Evolutionary conservation across 2,113 vertebrate species (phyloP).

Genomic region (Solea solea): DNA sequence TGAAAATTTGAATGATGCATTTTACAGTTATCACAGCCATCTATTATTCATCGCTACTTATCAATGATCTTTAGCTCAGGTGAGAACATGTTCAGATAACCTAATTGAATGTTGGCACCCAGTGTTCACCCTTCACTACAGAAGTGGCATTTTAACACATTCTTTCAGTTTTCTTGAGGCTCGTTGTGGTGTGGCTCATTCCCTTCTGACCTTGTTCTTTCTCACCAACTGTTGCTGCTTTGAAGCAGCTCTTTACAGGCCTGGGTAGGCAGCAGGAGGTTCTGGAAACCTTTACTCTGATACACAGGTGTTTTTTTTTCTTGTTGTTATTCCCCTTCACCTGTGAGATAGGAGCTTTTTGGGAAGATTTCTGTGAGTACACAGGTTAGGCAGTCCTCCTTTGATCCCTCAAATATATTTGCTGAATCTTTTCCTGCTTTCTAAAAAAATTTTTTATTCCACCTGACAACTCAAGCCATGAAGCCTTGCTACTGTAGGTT

Average conservation of each 20-base stretch:
- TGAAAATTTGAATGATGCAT: background rate
- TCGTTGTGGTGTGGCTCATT: background rate
- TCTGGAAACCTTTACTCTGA: background rate
- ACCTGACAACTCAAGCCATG: too few species aligned
- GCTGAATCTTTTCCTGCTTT: too few species aligned
- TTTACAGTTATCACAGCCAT: background rate
- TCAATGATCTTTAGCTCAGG: background rate
- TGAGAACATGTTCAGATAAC: slow-evolving; percentile 3
- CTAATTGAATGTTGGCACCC: background rate
- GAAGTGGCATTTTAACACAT: background rate
- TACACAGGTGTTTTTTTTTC: background rate
- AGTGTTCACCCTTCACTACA: background rate
- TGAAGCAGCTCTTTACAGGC: background rate
- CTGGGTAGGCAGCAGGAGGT: background rate
- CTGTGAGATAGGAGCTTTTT: slow-evolving; percentile 9
- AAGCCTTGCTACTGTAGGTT: too few species aligned
- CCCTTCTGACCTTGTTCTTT: background rate
- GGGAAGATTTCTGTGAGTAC: too few species aligned
- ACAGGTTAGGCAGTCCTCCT: too few species aligned
- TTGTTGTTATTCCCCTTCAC: background rate
- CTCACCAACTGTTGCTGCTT: too few species aligned
- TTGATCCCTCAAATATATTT: too few species aligned
- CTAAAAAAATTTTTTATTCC: too few species aligned
- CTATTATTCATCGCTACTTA: slow-evolving; percentile 6
- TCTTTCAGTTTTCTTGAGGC: background rate